These are phyloP conservation scores for Rhopalosiphum maidis DNA, from an alignment of 1,140 invertebrate genomes.

Conservation along the genomic window DNA sequence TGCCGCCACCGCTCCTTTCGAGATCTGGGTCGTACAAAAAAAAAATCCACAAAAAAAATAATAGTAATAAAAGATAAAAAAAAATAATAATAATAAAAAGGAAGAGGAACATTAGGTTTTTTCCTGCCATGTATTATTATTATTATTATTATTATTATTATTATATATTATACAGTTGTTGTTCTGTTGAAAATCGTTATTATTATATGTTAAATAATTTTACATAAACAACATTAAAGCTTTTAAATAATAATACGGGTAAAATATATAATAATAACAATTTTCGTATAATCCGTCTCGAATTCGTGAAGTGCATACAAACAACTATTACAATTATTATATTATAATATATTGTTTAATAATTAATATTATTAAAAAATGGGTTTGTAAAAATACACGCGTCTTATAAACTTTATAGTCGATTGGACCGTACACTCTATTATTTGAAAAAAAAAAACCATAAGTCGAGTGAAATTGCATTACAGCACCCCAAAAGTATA, in stretches of 20 bases:
- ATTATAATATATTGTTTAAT: neutral
- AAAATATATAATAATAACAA: slow-evolving; percentile 10
- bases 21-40: slow-evolving; percentile 28
- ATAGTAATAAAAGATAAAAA: slow-evolving; percentile 1
- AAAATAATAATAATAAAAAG: slow-evolving; percentile 5
- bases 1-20: slow-evolving; percentile 10
- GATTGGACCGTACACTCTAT: neutral
- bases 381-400: neutral
- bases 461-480: neutral
- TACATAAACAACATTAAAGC: slow-evolving; percentile 28
- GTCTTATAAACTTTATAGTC: neutral
- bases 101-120: slow-evolving; percentile 18
- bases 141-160: slow-evolving; percentile 24
- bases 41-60: slow-evolving; percentile 5
- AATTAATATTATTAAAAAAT: slow-evolving; percentile 16
- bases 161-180: slow-evolving; percentile 36
- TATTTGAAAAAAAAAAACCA: neutral
- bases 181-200: slow-evolving; percentile 29
- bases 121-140: neutral
- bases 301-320: neutral
- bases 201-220: slow-evolving; percentile 43
- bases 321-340: neutral
- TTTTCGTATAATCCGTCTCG: slow-evolving; percentile 4
- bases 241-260: no score
- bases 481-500: neutral